Base-by-base conservation (phyloP, 2,113 vertebrate genomes). In the Hassar affinis region DNA sequence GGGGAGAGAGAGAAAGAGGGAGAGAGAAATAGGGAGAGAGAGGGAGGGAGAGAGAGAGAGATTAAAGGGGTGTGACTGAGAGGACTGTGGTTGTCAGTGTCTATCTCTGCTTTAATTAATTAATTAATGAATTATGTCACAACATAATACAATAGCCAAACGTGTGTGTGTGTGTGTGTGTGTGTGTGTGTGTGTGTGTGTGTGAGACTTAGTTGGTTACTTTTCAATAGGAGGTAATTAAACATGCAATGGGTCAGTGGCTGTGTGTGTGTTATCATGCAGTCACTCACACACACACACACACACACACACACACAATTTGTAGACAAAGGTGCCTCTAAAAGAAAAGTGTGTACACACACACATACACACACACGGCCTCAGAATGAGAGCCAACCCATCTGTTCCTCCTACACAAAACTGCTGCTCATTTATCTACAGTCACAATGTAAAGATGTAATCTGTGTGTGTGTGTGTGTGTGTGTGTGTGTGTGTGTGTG, bases 151-250 rank as follows among this genome's bases (percentile, higher is more conserved):
- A 18, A 38, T 68, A 38, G 1, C 30, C 30, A 66, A 66, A 66
- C 62, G 52, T 56, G 52, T 56, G 56, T 57, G 56, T 30, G 59
- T 25, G 33, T 62, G 38, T 66, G 22, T 80, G 38, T 77, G 33
- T 84, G 82, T 80, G 81, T 57, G 81, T 38, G 79, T 57, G 77
- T 74, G 84, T 85, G 56, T 30, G 78, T 62, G 84, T 54, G 69
- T 85, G 77, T 68, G 64, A 47, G 1, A 35, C 2, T 54, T 27
- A 81, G 66, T 17, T 76, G 1, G 30, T 47, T 22, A 45, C n/a
- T n/a, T 75, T 61, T 83, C 57, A 61, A 64, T n/a, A 49, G 15
- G 72, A 75, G 45, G 71, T 56, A 30, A 75, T 59, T 77, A 75
- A 82, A 61, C 56, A 75, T 82, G 69, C 45, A n/a, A 17, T 38